A percentile compares a stretch with the other conserved stretches of the same genome.
phyloP scores from a whole-genome alignment of 2,797 vertebrate species.

The Crypturellus tataupa region DNA sequence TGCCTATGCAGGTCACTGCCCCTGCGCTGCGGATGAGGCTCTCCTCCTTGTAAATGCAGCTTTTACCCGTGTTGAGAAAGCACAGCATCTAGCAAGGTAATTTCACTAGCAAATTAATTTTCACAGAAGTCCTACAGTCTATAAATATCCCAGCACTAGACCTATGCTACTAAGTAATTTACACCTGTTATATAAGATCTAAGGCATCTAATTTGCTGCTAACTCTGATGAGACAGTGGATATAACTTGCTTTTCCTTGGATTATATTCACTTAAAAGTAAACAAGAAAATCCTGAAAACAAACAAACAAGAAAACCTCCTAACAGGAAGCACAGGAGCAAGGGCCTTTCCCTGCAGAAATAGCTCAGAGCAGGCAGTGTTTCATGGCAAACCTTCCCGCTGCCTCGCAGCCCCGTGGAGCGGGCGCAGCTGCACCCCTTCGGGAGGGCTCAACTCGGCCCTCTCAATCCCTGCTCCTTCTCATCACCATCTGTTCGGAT shows the following conservation, averaged over 20 bases:
- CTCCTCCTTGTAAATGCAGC: not conserved
- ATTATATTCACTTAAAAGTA: not conserved
- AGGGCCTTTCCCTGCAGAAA: not conserved
- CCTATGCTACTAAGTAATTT: not conserved
- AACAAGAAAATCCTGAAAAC: not conserved
- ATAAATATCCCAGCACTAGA: not conserved
- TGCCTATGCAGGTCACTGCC: not conserved
- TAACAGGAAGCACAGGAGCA: not conserved
- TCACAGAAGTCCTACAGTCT: fast-evolving
- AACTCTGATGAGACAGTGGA: not conserved
- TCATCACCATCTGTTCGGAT: not conserved
- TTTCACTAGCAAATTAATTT: not conserved
- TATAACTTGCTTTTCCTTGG: not conserved
- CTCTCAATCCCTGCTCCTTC: not conserved
- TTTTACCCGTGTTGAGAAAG: fast-evolving
- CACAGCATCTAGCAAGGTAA: not conserved
- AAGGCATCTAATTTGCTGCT: fast-evolving
- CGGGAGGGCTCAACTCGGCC: not conserved
- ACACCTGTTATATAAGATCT: fast-evolving
- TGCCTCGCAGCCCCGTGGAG: fast-evolving
- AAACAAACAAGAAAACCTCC: not conserved
- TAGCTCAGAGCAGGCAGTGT: fast-evolving
- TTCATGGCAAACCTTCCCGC: not conserved
- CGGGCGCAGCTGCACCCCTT: fast-evolving
- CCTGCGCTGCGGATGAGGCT: fast-evolving